phyloP scores from a whole-genome alignment of 2,797 vertebrate species.

The Neosilurus hyrtlii region DNA sequence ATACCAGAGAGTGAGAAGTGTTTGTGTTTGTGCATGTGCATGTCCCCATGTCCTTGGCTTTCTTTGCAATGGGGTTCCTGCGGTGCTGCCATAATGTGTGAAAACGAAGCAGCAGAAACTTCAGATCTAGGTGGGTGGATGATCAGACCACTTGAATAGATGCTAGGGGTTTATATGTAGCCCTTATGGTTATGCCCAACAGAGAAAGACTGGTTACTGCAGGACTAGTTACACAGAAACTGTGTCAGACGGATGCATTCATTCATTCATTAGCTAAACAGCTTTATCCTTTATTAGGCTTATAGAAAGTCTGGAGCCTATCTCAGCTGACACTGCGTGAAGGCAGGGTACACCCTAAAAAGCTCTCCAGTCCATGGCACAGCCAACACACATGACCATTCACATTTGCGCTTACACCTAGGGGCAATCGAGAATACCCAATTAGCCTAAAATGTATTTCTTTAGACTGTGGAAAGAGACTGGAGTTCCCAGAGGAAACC shows the following conservation, averaged over 20 bases:
- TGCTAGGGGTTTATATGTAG: background rate
- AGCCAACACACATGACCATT: too few relatives aligned
- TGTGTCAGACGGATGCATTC: background rate
- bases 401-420: too few relatives aligned
- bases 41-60: constrained; percentile 36
- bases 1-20: constrained; percentile 16
- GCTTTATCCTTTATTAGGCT: too few relatives aligned
- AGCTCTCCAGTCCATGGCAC: too few relatives aligned
- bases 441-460: too few relatives aligned
- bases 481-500: too few relatives aligned
- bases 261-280: background rate
- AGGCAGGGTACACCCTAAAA: too few relatives aligned
- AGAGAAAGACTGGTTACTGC: background rate
- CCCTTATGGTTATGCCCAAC: background rate
- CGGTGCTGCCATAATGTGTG: constrained; percentile 36
- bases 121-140: background rate
- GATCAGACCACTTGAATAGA: constrained; percentile 5
- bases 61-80: constrained; percentile 19
- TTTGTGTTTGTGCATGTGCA: constrained; percentile 29
- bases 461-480: too few relatives aligned
- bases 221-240: background rate
- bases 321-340: too few relatives aligned
- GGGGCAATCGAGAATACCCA: too few relatives aligned
- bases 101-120: constrained; percentile 28
- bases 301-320: too few relatives aligned